Percentiles rank a stretch among this genome's conserved stretches.
phyloP scores from a whole-genome alignment of 2,113 vertebrate species.

The Camelus bactrianus region DNA sequence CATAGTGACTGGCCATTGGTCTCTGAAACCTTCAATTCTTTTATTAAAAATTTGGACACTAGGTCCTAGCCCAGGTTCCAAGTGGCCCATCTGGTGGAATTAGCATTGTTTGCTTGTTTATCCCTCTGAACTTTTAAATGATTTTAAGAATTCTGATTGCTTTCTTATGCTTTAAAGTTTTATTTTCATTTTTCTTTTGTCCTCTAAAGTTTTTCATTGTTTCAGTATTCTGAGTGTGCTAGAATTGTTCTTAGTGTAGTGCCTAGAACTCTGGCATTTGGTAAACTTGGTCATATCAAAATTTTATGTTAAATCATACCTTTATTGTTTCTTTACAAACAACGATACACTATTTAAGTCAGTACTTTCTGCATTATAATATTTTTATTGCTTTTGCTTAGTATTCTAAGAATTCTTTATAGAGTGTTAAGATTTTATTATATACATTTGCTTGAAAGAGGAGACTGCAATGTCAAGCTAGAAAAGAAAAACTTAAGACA shows the following conservation, averaged over 20 bases:
- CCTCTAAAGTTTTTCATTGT: not conserved
- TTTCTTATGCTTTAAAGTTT: slow-evolving; percentile 39
- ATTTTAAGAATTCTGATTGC: slow-evolving; percentile 34
- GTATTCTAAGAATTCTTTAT: not conserved
- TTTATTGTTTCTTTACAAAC: slow-evolving; percentile 36
- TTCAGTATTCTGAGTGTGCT: not conserved
- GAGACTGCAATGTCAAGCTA: not conserved
- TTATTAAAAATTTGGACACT: not conserved
- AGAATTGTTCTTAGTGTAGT: not conserved
- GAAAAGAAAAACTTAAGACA: not conserved
- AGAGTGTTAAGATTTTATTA: slow-evolving; percentile 27
- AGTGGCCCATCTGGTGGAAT: not conserved
- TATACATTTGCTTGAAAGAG: slow-evolving; percentile 21
- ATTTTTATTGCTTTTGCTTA: slow-evolving; percentile 34
- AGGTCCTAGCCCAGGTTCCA: not conserved
- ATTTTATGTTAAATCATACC: slow-evolving; percentile 39
- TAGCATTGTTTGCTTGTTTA: not conserved
- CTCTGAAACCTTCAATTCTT: not conserved
- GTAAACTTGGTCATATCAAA: not conserved
- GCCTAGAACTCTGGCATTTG: not conserved
- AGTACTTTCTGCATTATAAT: not conserved
- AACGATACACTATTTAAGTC: slow-evolving; percentile 29
- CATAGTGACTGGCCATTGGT: not conserved
- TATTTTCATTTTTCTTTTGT: not conserved
- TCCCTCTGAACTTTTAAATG: not conserved